Evolutionary conservation across 2,888 invertebrate genomes (phyloP), one percentile per base, ranked within the genome.

Genomic region (Caenorhabditis macrosperma): DNA sequence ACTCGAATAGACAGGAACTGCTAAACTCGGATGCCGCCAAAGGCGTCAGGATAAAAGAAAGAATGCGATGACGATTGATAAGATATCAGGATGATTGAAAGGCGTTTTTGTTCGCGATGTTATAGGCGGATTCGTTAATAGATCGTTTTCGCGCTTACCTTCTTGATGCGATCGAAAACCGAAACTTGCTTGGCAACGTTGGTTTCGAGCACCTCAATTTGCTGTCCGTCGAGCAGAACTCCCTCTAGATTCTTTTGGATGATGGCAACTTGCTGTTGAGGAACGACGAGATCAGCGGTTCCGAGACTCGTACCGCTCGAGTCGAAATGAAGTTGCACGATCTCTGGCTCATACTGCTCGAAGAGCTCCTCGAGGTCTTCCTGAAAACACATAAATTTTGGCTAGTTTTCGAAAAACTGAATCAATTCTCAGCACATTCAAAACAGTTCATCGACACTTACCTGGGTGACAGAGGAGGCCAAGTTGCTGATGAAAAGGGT

Each of bases 311-410:
- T 54, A 12, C 78, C 78, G 17, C 24, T 46, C 9, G 78, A 20
- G 12, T 67, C 78, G 35, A 61, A 72, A 33, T 78, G 78, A 17
- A 78, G 67, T 33, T 67, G 72, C 17, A 78, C 78, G 26, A 78
- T 61, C 60, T 78, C 78, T 22, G 78, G 78, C 6, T 66, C 22
- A 17, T 72, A 72, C 22, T 72, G 46, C 20, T 72, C 61, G 50
- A 78, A 78, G n/a, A 78, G 67, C 57, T 78, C 78, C 28, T 78
- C 78, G 22, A 78, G 60, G 28, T 78, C 78, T 44, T 72, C 78
- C 61, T 78, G 55, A 30, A 59, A 63, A 44, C 10, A 50, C 2
- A 61, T 28, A 30, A 24, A 22, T 35, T 50, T 10, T 48, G 10
- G 20, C 10, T 38, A 22, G 7, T 59, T 12, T 28, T n/a, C n/a